phyloP scores from a whole-genome alignment of 2,113 vertebrate species.

The Nothobranchius kuhntae region DNA sequence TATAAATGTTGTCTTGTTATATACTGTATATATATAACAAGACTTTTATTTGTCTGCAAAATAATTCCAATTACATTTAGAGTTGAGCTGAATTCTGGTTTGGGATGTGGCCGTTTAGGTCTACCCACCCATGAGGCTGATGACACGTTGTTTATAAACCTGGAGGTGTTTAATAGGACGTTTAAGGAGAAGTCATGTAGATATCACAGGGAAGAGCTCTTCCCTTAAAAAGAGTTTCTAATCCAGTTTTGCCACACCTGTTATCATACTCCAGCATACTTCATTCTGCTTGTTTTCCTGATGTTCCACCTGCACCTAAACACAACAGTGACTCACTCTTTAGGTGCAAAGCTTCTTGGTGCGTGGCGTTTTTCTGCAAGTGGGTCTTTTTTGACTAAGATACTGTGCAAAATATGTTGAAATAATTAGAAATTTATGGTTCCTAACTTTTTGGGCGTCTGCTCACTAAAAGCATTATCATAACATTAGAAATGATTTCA shows the following conservation, averaged over 20 bases:
- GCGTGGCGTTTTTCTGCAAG: not conserved
- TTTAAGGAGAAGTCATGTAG: not conserved
- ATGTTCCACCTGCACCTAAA: constrained; percentile 30
- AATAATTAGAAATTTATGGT: too few species aligned
- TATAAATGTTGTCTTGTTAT: too few species aligned
- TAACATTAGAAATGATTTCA: too few species aligned
- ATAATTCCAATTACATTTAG: too few species aligned
- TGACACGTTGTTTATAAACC: constrained; percentile 16
- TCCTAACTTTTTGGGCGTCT: too few species aligned
- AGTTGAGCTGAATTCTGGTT: not conserved
- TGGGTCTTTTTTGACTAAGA: not conserved
- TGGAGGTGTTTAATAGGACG: not conserved
- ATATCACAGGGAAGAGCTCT: constrained; percentile 34
- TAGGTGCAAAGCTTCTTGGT: not conserved
- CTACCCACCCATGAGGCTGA: constrained; percentile 20
- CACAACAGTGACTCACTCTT: constrained; percentile 29
- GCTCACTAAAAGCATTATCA: too few species aligned
- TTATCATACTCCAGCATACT: constrained; percentile 12
- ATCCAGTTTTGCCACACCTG: constrained; percentile 22
- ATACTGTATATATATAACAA: too few species aligned
- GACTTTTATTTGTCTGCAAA: too few species aligned
- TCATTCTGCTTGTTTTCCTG: constrained; percentile 38
- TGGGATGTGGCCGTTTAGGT: not conserved
- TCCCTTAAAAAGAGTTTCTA: constrained; percentile 10
- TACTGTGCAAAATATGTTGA: not conserved